Evolutionary conservation across 2,113 vertebrate genomes (phyloP), one percentile per base, ranked within the genome.

Genomic region (Bothrops jararaca): DNA sequence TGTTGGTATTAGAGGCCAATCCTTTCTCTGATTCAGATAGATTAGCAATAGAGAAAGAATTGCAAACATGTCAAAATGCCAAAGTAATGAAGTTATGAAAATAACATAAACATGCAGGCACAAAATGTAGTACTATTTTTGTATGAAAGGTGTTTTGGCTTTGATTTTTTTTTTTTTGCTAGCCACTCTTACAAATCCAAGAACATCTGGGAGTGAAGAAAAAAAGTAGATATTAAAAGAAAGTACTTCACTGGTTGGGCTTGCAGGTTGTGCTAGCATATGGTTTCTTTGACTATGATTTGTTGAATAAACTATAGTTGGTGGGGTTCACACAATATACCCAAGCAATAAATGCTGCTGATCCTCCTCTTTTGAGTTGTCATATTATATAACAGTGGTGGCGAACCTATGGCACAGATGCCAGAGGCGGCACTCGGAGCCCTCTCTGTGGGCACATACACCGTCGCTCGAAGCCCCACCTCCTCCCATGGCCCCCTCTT

Each of bases 171-270:
- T 64, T 13, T 12, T 50, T 69, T 69, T 69, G 23, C n/a, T 85
- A 69, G 86, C 48, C 48, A 54, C 22, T 64, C 57, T 88, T 92
- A 52, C 48, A 29, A 58, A 88, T 53, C 5, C 91, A 24, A 50
- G 18, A 45, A 91, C 89, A 88, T 88, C 23, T 92, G 48, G n/a
- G 53, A 88, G 88, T 91, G 26, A 56, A 86, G 56, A 57, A 86
- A 86, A 48, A 52, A 29, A 50, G 11, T 50, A 13, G 45, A 86
- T 86, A 50, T 86, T 86, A 50, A 86, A 42, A 42, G 18, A 42
- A 80, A 80, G 69, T 80, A 34, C 2, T 80, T 15, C 18, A 39
- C 18, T 1, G 34, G 39, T 39, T 80, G 69, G 69, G 15, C 34
- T 39, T 80, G 34, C 69, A 80, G 74, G 22, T 80, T 80, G 18